Evolutionary conservation across 53 echinoderm and acorn worm species (phyloP).

Genomic region (Glandiceps talaboti): DNA sequence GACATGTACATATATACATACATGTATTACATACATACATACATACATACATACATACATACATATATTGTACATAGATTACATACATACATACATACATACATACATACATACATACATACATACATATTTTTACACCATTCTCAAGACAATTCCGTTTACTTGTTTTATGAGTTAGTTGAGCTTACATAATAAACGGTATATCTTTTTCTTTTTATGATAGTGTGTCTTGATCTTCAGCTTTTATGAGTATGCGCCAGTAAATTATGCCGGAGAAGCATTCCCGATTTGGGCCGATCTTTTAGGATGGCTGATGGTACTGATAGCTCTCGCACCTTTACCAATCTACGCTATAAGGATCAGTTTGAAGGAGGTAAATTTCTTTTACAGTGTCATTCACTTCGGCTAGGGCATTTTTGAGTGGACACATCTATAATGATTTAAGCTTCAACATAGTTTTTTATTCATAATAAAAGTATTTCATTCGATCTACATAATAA

Average conservation of each 20-base stretch:
- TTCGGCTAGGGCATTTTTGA: too few species aligned
- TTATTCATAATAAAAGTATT: too few species aligned
- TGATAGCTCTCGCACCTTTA: conserved; percentile 24
- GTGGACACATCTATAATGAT: too few species aligned
- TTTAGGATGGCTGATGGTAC: conserved; percentile 62
- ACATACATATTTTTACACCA: too few species aligned
- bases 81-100: too few species aligned
- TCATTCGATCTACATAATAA: too few species aligned
- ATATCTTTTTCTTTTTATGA: not conserved
- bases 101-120: not conserved
- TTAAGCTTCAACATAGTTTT: too few species aligned
- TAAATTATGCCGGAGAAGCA: conserved; percentile 34
- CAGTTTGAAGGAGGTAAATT: not conserved
- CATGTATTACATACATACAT: too few species aligned
- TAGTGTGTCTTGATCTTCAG: conserved; percentile 76
- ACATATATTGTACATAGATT: too few species aligned
- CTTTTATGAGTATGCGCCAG: conserved; percentile 37
- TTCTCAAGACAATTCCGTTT: not conserved
- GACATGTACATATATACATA: too few species aligned
- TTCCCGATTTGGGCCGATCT: conserved; percentile 43
- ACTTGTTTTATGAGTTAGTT: not conserved
- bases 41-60: too few species aligned
- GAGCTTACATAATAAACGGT: not conserved
- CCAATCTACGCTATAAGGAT: conserved; percentile 22
- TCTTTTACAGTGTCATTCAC: too few species aligned